A percentile compares a stretch with the other conserved stretches of the same genome.
These are phyloP conservation scores for Orthonychiurus folsomi DNA, from an alignment of 2,888 invertebrate species.

Conservation along the genomic window DNA sequence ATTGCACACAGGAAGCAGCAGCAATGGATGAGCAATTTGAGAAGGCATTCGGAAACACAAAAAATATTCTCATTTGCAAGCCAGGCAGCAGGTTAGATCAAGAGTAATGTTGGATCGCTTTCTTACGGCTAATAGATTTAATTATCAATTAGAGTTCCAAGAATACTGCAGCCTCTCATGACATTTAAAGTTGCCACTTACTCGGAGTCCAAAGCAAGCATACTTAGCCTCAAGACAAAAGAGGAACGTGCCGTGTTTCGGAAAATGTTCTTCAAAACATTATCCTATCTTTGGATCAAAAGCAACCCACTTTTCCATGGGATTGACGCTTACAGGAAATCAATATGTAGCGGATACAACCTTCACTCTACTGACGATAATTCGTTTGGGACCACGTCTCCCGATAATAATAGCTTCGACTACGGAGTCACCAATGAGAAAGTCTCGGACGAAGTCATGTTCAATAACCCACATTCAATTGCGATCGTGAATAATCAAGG, in stretches of 20 bases:
- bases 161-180: constrained; percentile 16
- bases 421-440: background rate
- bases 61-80: background rate
- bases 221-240: constrained; percentile 21
- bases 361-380: background rate
- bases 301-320: background rate
- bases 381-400: background rate
- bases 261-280: constrained; percentile 37
- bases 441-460: background rate
- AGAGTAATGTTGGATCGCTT: background rate
- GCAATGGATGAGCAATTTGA: constrained; percentile 47
- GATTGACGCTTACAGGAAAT: background rate
- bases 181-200: constrained; percentile 25
- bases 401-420: background rate
- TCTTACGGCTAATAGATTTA: background rate
- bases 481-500: too few species aligned
- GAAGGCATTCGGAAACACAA: constrained; percentile 21
- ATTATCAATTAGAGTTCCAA: background rate
- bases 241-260: constrained; percentile 30
- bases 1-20: constrained; percentile 44
- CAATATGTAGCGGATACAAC: background rate
- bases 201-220: constrained; percentile 34
- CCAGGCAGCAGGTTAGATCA: background rate
- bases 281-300: constrained; percentile 36
- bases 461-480: background rate